Conservation (phyloP, 2,888 invertebrate species). For the Abscondita cerata region DNA sequence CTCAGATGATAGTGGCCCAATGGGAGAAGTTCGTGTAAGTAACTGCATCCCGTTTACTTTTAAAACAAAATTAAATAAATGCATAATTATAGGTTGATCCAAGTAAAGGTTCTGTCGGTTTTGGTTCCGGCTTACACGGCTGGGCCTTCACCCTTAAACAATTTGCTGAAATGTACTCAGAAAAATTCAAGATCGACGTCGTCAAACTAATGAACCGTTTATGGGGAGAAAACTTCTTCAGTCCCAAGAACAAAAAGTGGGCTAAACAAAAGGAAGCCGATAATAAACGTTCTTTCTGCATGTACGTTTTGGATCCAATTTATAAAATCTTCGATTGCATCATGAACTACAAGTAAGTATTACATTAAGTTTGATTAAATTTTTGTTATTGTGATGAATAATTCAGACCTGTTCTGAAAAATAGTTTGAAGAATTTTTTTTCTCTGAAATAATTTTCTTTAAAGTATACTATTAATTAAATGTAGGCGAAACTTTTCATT, state of each 20-base stretch:
- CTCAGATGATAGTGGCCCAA: constrained; percentile 96
- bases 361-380: not conserved
- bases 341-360: constrained; percentile 58
- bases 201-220: constrained; percentile 96
- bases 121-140: constrained; percentile 99
- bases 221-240: constrained; percentile 99
- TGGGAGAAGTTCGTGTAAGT: constrained; percentile 96
- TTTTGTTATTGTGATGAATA: too few relatives aligned
- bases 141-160: constrained; percentile 99
- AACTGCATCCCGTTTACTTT: constrained; percentile 8
- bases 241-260: constrained; percentile 98
- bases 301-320: constrained; percentile 99
- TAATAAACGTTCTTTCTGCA: constrained; percentile 97
- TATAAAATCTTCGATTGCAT: constrained; percentile 89
- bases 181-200: constrained; percentile 97
- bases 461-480: not conserved
- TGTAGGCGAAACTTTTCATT: not conserved
- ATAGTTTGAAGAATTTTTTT: not conserved
- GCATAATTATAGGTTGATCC: constrained; percentile 76
- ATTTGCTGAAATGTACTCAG: constrained; percentile 98
- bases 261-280: constrained; percentile 87
- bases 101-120: constrained; percentile 98
- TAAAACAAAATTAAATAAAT: not conserved
- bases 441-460: constrained; percentile 6
- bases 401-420: constrained; percentile 15